Conservation (phyloP, 2,888 invertebrate species). For the Hylaea fasciaria region DNA sequence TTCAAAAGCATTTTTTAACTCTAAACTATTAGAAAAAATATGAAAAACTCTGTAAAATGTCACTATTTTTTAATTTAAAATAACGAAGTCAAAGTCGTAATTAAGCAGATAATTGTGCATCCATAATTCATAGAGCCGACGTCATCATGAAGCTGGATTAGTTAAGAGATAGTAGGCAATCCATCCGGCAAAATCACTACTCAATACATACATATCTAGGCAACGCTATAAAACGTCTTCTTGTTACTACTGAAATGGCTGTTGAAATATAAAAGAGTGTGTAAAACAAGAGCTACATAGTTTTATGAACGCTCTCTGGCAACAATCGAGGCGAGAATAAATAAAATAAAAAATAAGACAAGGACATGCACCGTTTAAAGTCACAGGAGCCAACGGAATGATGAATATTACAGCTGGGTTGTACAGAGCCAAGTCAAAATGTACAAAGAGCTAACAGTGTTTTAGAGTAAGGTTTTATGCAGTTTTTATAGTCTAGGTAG, state of each 20-base stretch:
- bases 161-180: background rate
- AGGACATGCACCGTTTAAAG: conserved; percentile 77
- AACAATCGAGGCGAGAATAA: conserved; percentile 76
- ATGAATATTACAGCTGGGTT: conserved; percentile 77
- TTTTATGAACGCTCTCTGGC: conserved; percentile 77
- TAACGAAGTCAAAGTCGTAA: no score
- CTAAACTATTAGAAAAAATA: no score
- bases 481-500: background rate
- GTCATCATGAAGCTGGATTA: background rate
- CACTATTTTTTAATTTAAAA: no score
- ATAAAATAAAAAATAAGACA: conserved; percentile 67
- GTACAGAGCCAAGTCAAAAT: conserved; percentile 64
- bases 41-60: no score
- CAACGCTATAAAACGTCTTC: conserved; percentile 56
- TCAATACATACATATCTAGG: conserved; percentile 5
- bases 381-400: conserved; percentile 73
- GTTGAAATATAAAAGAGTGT: conserved; percentile 74
- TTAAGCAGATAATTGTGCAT: no score
- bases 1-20: no score
- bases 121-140: no score
- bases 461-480: conserved; percentile 16
- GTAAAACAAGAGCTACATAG: conserved; percentile 75
- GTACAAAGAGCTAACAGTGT: conserved; percentile 12
- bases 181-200: conserved; percentile 7
- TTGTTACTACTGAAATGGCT: conserved; percentile 62